Conservation (phyloP, 2,888 invertebrate species). For the Noctua fimbriata region DNA sequence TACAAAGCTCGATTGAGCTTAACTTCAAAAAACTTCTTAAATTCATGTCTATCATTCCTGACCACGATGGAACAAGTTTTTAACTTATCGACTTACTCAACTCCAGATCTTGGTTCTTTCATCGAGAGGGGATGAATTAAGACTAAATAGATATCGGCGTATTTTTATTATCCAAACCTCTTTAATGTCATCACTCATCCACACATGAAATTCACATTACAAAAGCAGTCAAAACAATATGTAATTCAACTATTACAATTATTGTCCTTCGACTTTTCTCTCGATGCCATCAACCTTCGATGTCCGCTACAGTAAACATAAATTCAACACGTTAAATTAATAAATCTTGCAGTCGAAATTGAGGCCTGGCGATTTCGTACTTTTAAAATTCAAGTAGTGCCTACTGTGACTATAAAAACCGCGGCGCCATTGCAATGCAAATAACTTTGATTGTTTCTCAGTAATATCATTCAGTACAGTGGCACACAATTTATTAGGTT, state of each 20-base stretch:
- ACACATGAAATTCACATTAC: background rate
- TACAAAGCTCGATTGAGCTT: background rate
- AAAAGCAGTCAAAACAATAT: background rate
- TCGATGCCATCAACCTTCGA: background rate
- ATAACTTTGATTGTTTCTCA: slow-evolving; percentile 65
- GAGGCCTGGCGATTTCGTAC: slow-evolving; percentile 33
- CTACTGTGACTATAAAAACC: slow-evolving; percentile 53
- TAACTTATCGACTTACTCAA: background rate
- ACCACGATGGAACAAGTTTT: slow-evolving; percentile 7
- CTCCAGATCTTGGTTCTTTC: background rate
- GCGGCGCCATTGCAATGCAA: slow-evolving; percentile 61
- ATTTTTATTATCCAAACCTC: background rate
- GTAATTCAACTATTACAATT: background rate
- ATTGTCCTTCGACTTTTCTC: background rate
- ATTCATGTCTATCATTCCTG: background rate
- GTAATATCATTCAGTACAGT: slow-evolving; percentile 48
- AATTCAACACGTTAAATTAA: slow-evolving; percentile 37
- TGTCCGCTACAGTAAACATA: slow-evolving; percentile 1
- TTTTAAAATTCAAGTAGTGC: slow-evolving; percentile 62
- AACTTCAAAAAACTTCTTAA: too few species aligned
- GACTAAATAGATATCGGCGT: background rate
- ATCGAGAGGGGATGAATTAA: background rate
- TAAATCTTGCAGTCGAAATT: slow-evolving; percentile 40
- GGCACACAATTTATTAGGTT: slow-evolving; percentile 58
- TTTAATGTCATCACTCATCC: background rate